Conservation (phyloP, 2,797 vertebrate genomes). For the Acrossocheilus fasciatus region DNA sequence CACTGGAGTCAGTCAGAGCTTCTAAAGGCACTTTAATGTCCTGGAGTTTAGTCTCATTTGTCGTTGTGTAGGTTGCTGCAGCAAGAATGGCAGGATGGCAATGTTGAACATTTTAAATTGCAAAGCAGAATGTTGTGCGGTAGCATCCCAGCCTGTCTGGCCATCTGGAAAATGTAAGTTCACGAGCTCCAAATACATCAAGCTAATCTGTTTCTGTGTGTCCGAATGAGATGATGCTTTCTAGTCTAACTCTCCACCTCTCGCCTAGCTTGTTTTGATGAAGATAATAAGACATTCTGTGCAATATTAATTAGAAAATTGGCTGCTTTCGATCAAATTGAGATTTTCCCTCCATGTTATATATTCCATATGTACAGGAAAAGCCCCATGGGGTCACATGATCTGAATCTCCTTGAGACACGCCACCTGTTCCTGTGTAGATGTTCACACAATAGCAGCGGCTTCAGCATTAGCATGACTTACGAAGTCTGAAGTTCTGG, state of each 20-base stretch:
- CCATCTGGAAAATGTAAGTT: slow-evolving; percentile 96
- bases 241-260: background rate
- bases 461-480: background rate
- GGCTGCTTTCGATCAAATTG: background rate
- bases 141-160: slow-evolving; percentile 88
- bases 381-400: background rate
- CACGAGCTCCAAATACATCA: background rate
- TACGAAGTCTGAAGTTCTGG: too few species aligned
- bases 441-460: background rate
- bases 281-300: background rate
- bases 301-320: background rate
- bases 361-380: slow-evolving; percentile 27
- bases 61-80: slow-evolving; percentile 87
- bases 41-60: slow-evolving; percentile 61
- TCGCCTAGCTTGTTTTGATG: background rate
- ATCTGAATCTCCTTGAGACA: background rate
- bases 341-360: background rate
- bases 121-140: slow-evolving; percentile 92
- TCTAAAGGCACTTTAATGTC: slow-evolving; percentile 33
- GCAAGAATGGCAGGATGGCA: slow-evolving; percentile 90
- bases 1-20: background rate
- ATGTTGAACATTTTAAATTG: slow-evolving; percentile 90
- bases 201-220: slow-evolving; percentile 7
- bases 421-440: background rate
- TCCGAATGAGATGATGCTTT: background rate